A percentile compares a stretch with the other conserved stretches of the same genome.
Evolutionary conservation across 1,140 invertebrate species (phyloP).

Genomic region (Achroia grisella): DNA sequence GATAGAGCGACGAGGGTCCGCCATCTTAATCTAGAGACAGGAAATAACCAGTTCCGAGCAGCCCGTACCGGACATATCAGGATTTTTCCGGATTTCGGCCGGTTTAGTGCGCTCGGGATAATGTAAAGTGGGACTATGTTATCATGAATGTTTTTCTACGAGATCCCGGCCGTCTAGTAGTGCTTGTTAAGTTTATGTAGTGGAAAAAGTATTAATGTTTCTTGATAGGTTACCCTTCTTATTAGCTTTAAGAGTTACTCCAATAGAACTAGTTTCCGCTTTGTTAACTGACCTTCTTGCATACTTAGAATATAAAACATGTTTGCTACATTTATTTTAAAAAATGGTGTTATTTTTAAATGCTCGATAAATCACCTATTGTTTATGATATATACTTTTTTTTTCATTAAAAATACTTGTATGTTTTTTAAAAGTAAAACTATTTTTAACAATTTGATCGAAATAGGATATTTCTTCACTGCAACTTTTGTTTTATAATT

Average conservation of each 20-base stretch:
- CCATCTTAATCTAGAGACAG: conserved; percentile 38
- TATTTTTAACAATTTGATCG: background rate
- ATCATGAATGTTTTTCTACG: conserved; percentile 14
- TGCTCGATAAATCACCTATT: background rate
- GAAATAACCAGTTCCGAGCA: conserved; percentile 48
- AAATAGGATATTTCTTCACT: background rate
- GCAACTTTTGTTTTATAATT: too few relatives aligned
- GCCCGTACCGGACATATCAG: conserved; percentile 31
- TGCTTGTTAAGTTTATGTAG: conserved; percentile 37
- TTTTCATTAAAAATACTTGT: too few relatives aligned
- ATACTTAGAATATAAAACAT: background rate
- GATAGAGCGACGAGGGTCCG: conserved; percentile 8
- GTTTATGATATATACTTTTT: background rate
- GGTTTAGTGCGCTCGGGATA: conserved; percentile 15
- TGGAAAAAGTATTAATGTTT: conserved; percentile 26
- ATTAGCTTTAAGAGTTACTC: conserved; percentile 2
- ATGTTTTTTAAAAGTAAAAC: background rate
- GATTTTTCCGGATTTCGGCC: conserved; percentile 44
- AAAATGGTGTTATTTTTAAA: background rate
- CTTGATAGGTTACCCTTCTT: conserved; percentile 1
- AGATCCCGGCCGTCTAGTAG: conserved; percentile 26
- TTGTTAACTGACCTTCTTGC: background rate
- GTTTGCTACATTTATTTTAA: too few relatives aligned
- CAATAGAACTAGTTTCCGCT: background rate
- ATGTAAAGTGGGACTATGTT: conserved; percentile 24